Evolutionary conservation across 2,113 vertebrate genomes (phyloP), one percentile per base, ranked within the genome.

Genomic region (Varanus salvator): DNA sequence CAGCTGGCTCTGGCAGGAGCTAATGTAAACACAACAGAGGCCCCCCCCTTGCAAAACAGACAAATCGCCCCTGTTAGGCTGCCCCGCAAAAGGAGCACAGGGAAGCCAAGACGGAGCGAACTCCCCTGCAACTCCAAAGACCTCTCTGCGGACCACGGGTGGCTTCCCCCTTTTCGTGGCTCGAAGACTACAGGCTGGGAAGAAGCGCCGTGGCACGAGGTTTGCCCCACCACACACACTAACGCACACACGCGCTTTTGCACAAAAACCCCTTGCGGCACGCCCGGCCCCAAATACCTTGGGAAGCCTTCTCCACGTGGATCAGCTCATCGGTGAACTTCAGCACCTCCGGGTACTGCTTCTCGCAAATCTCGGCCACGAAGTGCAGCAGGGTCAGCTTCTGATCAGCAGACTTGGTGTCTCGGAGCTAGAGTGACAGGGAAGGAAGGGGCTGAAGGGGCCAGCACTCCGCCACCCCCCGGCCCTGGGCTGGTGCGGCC

Each of bases 251-350:
- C 64, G 34, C 31, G 6, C 7, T 8, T 60, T 60, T 44, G 38
- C 38, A 44, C 1, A 3, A 44, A 44, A 44, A 44, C 38, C 38
- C 38, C 38, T 44, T 44, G 38, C 38, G 38, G 38, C 38, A 44
- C 38, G 38, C 38, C 38, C 38, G 38, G 38, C 38, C 44, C 12
- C 11, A 64, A 69, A 69, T 97, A 99, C 98, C 98, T 98, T 98
- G 97, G 94, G 98, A 98, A 95, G 98, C 98, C 95, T 99, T 99
- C 95, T 99, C 98, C 91, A 99, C 97, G 1, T 99, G 98, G 91
- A 98, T 97, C 78, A 99, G 97, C 77, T 99, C 98, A 27, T 99
- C 98, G 4, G 96, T 86, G 92, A 99, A 99, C 94, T 95, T 95
- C 96, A 99, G 97, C 92, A 98, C 91, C 0, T 98, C 97, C 2